phyloP scores from a whole-genome alignment of 2,113 vertebrate species.

The Phylloscopus whistleri region DNA sequence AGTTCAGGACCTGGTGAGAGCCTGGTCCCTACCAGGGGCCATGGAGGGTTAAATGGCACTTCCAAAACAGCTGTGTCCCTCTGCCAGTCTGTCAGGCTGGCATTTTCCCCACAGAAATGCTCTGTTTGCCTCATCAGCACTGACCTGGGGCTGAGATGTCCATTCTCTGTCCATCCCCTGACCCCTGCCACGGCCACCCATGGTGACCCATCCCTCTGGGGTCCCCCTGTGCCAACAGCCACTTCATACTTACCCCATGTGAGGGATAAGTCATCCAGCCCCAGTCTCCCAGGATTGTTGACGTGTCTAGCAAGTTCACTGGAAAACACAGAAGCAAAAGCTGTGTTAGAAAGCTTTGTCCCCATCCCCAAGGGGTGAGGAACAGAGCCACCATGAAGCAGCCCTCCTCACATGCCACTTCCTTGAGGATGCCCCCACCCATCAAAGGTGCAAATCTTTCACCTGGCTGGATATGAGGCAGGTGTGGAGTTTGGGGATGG shows the following conservation, averaged over 20 bases:
- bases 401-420: neutral
- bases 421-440: neutral
- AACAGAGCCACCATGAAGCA: neutral
- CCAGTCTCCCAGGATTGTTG: constrained; percentile 90
- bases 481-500: neutral
- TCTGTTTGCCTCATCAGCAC: neutral
- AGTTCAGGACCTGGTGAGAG: neutral
- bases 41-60: neutral
- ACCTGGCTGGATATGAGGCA: neutral
- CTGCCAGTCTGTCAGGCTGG: neutral
- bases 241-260: constrained; percentile 84
- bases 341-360: neutral
- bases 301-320: constrained; percentile 94
- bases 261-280: constrained; percentile 93
- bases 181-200: neutral
- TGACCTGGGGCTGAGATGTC: neutral
- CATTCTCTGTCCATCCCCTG: neutral
- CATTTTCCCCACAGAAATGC: neutral
- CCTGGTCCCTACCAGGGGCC: neutral
- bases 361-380: fast-evolving
- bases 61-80: neutral
- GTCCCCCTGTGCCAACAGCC: neutral
- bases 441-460: neutral
- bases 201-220: neutral
- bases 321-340: constrained; percentile 64